Evolutionary conservation across 2,888 invertebrate genomes (phyloP).

Genomic region (Selenia dentaria): DNA sequence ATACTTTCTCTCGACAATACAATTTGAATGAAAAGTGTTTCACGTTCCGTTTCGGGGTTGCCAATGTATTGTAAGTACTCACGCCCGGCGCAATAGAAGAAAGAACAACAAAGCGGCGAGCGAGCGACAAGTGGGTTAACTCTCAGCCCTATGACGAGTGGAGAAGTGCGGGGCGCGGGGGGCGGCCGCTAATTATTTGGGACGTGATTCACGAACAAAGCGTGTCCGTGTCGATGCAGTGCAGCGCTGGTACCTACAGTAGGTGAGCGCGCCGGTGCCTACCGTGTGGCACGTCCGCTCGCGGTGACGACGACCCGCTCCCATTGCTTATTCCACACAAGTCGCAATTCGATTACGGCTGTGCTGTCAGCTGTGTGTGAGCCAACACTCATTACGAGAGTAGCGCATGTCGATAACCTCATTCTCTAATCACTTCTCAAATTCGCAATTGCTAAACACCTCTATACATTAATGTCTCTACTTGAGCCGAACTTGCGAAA

Average conservation of each 20-base stretch:
- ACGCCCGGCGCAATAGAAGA: neutral
- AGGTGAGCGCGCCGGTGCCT: too few species aligned
- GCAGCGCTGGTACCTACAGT: constrained; percentile 1
- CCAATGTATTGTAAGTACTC: neutral
- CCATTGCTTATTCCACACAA: neutral
- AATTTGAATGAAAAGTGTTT: constrained; percentile 15
- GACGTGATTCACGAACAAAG: constrained; percentile 12
- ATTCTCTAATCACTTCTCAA: neutral
- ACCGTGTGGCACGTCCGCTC: neutral
- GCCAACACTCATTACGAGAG: constrained; percentile 2
- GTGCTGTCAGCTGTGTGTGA: too few species aligned
- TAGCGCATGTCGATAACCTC: constrained; percentile 10
- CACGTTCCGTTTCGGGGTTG: constrained; percentile 6
- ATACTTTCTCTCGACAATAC: constrained; percentile 19
- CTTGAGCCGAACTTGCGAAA: too few species aligned
- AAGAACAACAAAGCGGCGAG: constrained; percentile 3
- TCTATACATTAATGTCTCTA: neutral
- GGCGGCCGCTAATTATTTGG: constrained; percentile 1
- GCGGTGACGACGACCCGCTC: neutral
- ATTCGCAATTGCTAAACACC: neutral
- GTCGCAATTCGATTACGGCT: neutral
- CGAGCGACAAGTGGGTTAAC: constrained; percentile 4
- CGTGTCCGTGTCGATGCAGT: constrained; percentile 3
- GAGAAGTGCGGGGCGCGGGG: neutral
- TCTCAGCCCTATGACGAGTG: constrained; percentile 1